phyloP scores from a whole-genome alignment of 2,113 vertebrate genomes.

The Clupea harengus region DNA sequence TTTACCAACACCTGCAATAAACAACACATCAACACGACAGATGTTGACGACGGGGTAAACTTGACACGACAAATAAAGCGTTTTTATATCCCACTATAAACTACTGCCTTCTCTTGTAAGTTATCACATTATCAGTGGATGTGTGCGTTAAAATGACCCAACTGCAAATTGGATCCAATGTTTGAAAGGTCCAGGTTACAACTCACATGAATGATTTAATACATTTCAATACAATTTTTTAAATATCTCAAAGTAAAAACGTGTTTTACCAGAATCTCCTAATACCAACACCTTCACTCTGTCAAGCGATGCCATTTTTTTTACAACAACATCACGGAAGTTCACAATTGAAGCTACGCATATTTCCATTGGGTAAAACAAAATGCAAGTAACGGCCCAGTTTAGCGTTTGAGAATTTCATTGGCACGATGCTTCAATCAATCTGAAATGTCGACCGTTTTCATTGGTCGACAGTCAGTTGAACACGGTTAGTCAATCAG shows the following conservation, averaged over 20 bases:
- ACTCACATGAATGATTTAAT: neutral
- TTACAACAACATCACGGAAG: neutral
- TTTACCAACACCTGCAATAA: conserved; percentile 86
- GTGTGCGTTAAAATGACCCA: neutral
- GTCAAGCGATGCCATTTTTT: conserved; percentile 88
- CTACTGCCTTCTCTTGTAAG: neutral
- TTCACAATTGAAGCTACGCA: neutral
- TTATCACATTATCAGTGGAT: neutral
- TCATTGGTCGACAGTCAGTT: neutral
- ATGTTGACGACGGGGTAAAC: neutral
- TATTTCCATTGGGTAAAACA: neutral
- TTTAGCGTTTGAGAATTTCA: neutral
- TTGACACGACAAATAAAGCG: neutral
- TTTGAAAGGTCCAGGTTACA: neutral
- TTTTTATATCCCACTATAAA: too few species aligned
- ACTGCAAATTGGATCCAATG: neutral
- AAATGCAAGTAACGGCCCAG: neutral
- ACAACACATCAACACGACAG: conserved; percentile 10
- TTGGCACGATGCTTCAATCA: neutral
- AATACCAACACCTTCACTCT: conserved; percentile 93
- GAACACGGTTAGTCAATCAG: neutral
- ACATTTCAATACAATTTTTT: too few species aligned
- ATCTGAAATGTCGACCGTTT: neutral
- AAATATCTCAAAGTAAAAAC: neutral
- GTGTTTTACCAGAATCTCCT: conserved; percentile 88